These are phyloP conservation scores for Hippocampus abdominalis DNA, from an alignment of 2,113 vertebrate species.

Conservation along the genomic window DNA sequence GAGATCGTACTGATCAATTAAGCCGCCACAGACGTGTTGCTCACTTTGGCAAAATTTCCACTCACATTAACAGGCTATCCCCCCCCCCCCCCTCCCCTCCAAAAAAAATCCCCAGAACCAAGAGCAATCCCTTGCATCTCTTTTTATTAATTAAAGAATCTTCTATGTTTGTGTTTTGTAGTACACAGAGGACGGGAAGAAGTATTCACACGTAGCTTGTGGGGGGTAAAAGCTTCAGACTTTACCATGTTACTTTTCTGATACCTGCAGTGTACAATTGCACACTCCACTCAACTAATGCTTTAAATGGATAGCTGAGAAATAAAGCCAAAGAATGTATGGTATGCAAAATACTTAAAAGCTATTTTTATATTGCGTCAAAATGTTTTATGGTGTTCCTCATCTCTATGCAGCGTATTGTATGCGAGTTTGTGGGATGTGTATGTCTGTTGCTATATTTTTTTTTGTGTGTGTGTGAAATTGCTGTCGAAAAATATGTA, in stretches of 20 bases:
- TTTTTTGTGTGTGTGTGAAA: not conserved
- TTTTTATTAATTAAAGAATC: not conserved
- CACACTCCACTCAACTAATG: not conserved
- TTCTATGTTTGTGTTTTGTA: not conserved
- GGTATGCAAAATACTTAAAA: constrained; percentile 16
- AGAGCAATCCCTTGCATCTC: not conserved
- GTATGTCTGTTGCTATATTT: not conserved
- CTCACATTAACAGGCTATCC: not conserved
- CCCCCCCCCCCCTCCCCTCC: not conserved
- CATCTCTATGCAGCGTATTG: constrained; percentile 1
- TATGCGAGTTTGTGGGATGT: constrained; percentile 18
- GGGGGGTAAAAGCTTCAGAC: not conserved
- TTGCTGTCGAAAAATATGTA: not conserved
- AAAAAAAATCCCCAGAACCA: not conserved
- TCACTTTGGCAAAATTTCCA: not conserved
- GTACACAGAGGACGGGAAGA: not conserved
- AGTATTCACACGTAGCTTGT: not conserved
- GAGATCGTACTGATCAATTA: constrained; percentile 74
- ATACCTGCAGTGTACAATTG: not conserved
- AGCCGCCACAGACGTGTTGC: not conserved
- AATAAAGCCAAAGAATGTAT: constrained; percentile 35
- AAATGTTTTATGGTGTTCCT: constrained; percentile 27
- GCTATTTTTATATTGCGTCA: constrained; percentile 14
- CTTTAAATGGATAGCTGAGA: not conserved
- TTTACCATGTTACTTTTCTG: not conserved